These are phyloP conservation scores for Alectura lathami DNA, from an alignment of 2,113 vertebrate genomes.

Conservation along the genomic window DNA sequence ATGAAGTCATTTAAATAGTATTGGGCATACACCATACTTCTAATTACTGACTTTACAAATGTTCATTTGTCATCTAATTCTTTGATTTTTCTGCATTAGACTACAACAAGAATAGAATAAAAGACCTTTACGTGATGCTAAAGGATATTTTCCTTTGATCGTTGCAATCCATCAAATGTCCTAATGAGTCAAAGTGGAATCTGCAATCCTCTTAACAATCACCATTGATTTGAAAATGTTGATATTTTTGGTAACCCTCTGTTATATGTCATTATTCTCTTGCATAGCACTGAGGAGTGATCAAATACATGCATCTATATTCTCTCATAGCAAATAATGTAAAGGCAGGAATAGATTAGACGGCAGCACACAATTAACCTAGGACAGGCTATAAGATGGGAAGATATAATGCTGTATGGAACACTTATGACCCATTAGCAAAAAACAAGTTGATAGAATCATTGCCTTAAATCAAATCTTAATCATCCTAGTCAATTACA, in stretches of 20 bases:
- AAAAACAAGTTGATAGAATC: neutral
- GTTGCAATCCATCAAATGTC: neutral
- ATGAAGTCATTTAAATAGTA: neutral
- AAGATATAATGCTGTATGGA: neutral
- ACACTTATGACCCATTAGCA: neutral
- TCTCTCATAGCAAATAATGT: neutral
- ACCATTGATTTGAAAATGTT: conserved; percentile 18
- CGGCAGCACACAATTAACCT: neutral
- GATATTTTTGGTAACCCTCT: neutral
- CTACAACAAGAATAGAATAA: neutral
- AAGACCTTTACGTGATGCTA: neutral
- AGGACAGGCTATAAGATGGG: neutral
- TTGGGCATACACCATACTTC: conserved; percentile 1
- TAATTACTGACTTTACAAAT: conserved; percentile 40
- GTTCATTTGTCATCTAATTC: conserved; percentile 1
- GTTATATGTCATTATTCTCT: neutral
- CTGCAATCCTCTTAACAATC: neutral
- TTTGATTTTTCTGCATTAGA: conserved; percentile 9
- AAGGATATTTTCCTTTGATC: neutral
- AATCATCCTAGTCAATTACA: neutral
- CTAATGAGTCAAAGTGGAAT: conserved; percentile 17
- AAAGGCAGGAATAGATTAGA: neutral
- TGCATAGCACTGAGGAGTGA: neutral
- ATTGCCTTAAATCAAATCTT: conserved; percentile 29
- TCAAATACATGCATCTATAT: neutral